A percentile compares a stretch with the other conserved stretches of the same genome.
These are phyloP conservation scores for Intoshia linei DNA, from an alignment of 1,140 invertebrate genomes.

Conservation along the genomic window DNA sequence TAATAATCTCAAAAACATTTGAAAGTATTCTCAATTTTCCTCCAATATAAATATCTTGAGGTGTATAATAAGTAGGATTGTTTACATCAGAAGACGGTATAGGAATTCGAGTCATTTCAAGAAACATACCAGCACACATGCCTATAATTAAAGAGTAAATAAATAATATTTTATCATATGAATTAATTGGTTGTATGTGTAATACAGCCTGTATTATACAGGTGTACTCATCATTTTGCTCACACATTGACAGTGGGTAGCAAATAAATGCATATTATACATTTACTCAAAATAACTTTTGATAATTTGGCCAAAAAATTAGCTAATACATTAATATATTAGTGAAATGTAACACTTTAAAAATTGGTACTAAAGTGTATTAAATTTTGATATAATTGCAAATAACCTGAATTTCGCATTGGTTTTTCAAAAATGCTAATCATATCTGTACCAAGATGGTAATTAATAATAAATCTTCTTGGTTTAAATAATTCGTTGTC, in stretches of 20 bases:
- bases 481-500: no score
- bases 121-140: slow-evolving; percentile 22
- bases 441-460: slow-evolving; percentile 21
- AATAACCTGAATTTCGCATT: slow-evolving; percentile 19
- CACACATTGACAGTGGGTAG: no score
- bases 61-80: slow-evolving; percentile 6
- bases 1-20: slow-evolving; percentile 5
- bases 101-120: slow-evolving; percentile 3
- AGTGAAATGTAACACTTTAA: no score
- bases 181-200: background rate
- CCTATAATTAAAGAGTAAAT: background rate
- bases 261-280: no score
- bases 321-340: no score
- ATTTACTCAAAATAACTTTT: no score
- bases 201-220: no score
- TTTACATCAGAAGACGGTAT: slow-evolving; percentile 4
- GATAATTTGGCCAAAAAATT: no score
- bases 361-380: no score
- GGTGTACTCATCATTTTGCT: no score
- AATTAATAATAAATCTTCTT: slow-evolving; percentile 21
- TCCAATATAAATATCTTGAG: slow-evolving; percentile 7
- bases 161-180: background rate
- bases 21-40: slow-evolving; percentile 5
- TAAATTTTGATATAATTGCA: no score
- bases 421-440: slow-evolving; percentile 22